These are phyloP conservation scores for Dasysyrphus tricinctus DNA, from an alignment of 2,888 invertebrate genomes.

Conservation along the genomic window DNA sequence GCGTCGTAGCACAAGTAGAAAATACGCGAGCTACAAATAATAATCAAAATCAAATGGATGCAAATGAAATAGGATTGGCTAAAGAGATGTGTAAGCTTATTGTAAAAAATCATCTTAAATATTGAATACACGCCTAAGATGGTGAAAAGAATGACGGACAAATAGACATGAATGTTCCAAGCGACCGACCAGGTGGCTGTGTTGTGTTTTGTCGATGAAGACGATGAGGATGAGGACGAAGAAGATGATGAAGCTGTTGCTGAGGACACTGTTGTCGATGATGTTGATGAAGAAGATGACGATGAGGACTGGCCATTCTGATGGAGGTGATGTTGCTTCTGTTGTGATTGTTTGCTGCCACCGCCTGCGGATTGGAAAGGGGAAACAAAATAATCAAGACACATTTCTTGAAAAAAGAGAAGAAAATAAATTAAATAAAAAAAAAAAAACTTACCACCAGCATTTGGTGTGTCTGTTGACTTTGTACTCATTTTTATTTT, in stretches of 20 bases:
- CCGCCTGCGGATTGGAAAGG: slow-evolving; percentile 17
- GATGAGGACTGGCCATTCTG: slow-evolving; percentile 59
- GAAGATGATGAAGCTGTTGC: slow-evolving; percentile 70
- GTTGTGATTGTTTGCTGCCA: slow-evolving; percentile 54
- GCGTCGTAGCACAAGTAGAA: slow-evolving; percentile 96
- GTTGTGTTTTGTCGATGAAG: slow-evolving; percentile 74
- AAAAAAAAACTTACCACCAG: slow-evolving; percentile 48
- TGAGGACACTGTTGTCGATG: slow-evolving; percentile 71
- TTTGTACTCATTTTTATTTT: slow-evolving; percentile 78
- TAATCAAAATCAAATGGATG: slow-evolving; percentile 91
- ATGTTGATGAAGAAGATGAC: slow-evolving; percentile 61
- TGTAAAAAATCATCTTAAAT: slow-evolving; percentile 93
- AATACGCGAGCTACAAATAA: slow-evolving; percentile 92
- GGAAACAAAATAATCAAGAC: not conserved
- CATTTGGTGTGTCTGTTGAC: slow-evolving; percentile 74
- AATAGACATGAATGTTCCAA: slow-evolving; percentile 96
- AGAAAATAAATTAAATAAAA: not conserved
- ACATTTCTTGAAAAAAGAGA: not conserved
- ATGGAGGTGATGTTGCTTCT: slow-evolving; percentile 62
- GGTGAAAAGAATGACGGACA: slow-evolving; percentile 93
- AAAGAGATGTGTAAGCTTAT: slow-evolving; percentile 93
- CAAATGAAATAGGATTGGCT: slow-evolving; percentile 94
- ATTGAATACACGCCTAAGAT: slow-evolving; percentile 93
- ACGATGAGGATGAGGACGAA: slow-evolving; percentile 72
- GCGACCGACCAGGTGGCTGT: slow-evolving; percentile 90